Evolutionary conservation across 2,113 vertebrate species (phyloP), one percentile per base, ranked within the genome.

Genomic region (Ptychochromis oligacanthus): DNA sequence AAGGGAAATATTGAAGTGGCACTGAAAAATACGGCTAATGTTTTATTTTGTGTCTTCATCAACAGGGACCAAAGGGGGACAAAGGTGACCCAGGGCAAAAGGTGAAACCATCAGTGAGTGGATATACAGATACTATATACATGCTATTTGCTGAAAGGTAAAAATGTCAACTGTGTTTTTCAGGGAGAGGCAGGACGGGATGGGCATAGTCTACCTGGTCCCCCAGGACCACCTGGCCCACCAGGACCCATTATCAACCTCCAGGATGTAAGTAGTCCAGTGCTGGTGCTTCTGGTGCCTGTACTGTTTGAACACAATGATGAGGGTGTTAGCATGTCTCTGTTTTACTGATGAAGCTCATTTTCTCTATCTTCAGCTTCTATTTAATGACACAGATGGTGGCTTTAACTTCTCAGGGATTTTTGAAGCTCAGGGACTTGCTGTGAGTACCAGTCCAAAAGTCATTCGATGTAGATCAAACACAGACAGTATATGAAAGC

Each of bases 131-230:
- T 56, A n/a, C 10, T 54, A 10, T 17, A 13, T 28, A 26, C 55
- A 15, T 10, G 5, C 6, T 74, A 5, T 77, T 59, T 24, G 46
- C 13, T 18, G 2, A 8, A 52, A 54, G 40, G 2, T 46, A 55
- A 36, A 84, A 28, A 60, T 38, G 7, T 40, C 60, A 49, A 40
- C 34, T 9, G 0, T 77, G n/a, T 65, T 64, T 91, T 87, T 80
- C 55, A 99, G 98, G 98, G 98, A 18, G 97, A 97, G 62, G 93
- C 88, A 26, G 98, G 98, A 62, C 74, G 79, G 18, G 95, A 98
- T 0, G 98, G 97, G 18, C 75, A 77, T 18, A 94, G 96, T 82
- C 77, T 95, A 7, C 82, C 95, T 3, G 98, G 98, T 5, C 96
- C 95, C 0, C 97, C 97, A 2, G 98, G 98, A 4, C 97, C 96